phyloP scores from a whole-genome alignment of 2,888 invertebrate genomes.

The Diarsia rubi region DNA sequence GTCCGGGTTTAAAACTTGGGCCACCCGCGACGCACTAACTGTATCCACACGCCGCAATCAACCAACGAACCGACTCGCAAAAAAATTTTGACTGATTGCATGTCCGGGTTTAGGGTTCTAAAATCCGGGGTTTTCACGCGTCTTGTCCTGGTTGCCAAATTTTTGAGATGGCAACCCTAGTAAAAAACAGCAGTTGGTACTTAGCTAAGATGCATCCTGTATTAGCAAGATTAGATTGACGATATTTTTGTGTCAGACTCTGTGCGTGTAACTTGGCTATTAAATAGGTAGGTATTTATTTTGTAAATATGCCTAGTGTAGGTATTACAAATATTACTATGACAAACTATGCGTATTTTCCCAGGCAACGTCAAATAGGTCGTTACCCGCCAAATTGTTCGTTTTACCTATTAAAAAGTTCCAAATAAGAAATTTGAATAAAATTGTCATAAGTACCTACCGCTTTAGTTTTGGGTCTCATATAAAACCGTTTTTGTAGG shows the following conservation, averaged over 20 bases:
- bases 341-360: neutral
- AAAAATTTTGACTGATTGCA: too few relatives aligned
- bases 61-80: too few relatives aligned
- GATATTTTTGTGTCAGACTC: neutral
- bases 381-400: neutral
- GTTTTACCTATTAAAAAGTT: neutral
- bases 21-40: too few relatives aligned
- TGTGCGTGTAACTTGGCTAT: neutral
- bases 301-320: neutral
- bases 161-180: too few relatives aligned
- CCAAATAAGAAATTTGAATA: neutral
- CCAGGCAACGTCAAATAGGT: neutral
- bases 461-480: neutral
- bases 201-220: slow-evolving; percentile 22
- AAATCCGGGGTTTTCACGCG: too few relatives aligned
- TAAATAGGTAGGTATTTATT: neutral
- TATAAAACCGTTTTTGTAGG: neutral
- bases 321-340: neutral
- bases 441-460: neutral
- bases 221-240: neutral
- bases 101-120: too few relatives aligned
- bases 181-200: neutral
- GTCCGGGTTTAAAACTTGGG: too few relatives aligned
- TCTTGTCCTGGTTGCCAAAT: too few relatives aligned
- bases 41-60: too few relatives aligned